These are phyloP conservation scores for Sebastes steindachneri DNA, from an alignment of 2,797 vertebrate genomes.

Conservation along the genomic window DNA sequence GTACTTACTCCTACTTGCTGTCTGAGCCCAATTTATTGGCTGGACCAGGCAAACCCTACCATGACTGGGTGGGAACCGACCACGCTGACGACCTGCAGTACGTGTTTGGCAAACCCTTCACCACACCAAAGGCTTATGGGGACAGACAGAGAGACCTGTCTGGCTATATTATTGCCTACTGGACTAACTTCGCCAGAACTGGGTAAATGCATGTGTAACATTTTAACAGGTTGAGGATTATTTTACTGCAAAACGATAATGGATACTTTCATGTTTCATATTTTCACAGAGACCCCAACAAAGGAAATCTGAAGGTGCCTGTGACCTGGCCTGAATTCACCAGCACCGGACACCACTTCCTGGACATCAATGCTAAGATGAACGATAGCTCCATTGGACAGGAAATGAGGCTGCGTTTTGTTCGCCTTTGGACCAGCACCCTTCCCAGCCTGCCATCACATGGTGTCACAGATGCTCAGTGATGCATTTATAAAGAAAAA, in stretches of 20 bases:
- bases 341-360: constrained; percentile 47
- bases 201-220: constrained; percentile 77
- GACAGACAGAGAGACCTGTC: constrained; percentile 86
- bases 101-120: constrained; percentile 90
- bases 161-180: constrained; percentile 88
- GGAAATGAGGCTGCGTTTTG: constrained; percentile 71
- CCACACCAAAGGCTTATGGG: constrained; percentile 81
- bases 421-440: constrained; percentile 82
- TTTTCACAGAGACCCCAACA: constrained; percentile 86
- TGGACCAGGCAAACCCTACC: constrained; percentile 76
- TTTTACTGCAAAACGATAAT: not conserved
- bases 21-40: constrained; percentile 85
- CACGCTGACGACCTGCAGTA: constrained; percentile 91
- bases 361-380: constrained; percentile 84
- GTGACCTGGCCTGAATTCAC: constrained; percentile 84
- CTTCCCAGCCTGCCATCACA: constrained; percentile 37
- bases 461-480: not conserved
- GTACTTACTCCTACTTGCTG: constrained; percentile 89
- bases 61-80: constrained; percentile 90
- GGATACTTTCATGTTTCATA: not conserved
- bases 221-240: not conserved
- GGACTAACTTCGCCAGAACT: constrained; percentile 92
- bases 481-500: not conserved
- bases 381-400: constrained; percentile 72
- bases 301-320: constrained; percentile 81